phyloP scores from a whole-genome alignment of 2,888 invertebrate species.

The Idaea biselata region DNA sequence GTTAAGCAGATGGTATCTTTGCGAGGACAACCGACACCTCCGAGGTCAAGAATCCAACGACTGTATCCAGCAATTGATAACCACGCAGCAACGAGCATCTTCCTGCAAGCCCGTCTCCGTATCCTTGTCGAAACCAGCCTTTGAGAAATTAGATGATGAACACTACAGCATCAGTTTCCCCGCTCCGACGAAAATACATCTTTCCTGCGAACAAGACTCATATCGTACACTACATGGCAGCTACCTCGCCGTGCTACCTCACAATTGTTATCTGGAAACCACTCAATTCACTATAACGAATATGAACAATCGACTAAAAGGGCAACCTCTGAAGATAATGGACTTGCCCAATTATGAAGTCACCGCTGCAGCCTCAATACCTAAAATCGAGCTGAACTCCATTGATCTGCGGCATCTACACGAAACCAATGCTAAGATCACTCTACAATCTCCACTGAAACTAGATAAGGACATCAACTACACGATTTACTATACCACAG shows the following conservation, averaged over 20 bases:
- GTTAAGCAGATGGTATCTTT: constrained; percentile 18
- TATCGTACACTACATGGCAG: constrained; percentile 14
- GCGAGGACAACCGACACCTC: constrained; percentile 17
- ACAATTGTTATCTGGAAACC: not conserved
- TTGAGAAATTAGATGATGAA: constrained; percentile 20
- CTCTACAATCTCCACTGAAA: not conserved
- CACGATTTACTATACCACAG: no score
- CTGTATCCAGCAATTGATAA: constrained; percentile 17
- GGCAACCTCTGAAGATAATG: constrained; percentile 11
- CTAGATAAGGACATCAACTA: not conserved
- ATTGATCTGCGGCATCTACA: not conserved
- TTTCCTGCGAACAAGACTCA: constrained; percentile 21
- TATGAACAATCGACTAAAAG: constrained; percentile 8
- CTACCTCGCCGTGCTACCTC: constrained; percentile 7
- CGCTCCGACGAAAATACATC: constrained; percentile 15
- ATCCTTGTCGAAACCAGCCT: constrained; percentile 12
- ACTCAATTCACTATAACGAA: constrained; percentile 10
- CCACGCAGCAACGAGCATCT: constrained; percentile 2
- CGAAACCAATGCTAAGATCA: not conserved
- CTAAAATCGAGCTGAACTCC: not conserved
- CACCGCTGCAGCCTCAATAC: not conserved
- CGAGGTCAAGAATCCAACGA: not conserved
- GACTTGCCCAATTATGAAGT: not conserved
- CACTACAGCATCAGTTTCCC: constrained; percentile 26
- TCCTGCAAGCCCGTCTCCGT: constrained; percentile 13